Evolutionary conservation across 2,113 vertebrate species (phyloP).

Genomic region (Prionailurus bengalensis): DNA sequence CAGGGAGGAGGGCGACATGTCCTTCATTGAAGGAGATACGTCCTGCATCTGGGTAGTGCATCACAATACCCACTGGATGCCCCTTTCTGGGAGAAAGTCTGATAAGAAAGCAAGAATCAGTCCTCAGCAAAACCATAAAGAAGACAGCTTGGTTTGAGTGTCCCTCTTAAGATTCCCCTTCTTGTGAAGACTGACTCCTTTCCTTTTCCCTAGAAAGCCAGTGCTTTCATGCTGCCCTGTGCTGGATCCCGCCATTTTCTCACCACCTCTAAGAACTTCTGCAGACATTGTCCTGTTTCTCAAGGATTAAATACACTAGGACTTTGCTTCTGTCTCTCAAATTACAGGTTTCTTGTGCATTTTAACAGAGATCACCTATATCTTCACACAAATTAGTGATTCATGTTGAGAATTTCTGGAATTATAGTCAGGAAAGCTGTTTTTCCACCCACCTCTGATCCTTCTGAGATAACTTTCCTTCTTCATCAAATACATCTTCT

Average conservation of each 20-base stretch:
- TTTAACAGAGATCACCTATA: slow-evolving; percentile 5
- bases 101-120: background rate
- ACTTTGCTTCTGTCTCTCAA: background rate
- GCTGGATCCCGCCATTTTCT: background rate
- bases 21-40: background rate
- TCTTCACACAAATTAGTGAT: background rate
- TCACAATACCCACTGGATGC: background rate
- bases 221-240: background rate
- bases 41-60: too few relatives aligned
- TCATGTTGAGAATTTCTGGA: background rate
- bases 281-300: background rate
- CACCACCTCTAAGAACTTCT: background rate
- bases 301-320: background rate
- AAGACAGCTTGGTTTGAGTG: background rate
- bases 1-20: background rate
- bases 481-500: background rate
- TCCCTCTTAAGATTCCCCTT: background rate
- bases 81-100: background rate
- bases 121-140: slow-evolving; percentile 10
- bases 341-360: background rate
- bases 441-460: background rate
- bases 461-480: background rate
- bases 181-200: background rate
- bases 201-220: background rate
- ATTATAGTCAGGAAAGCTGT: background rate